Percentiles rank a stretch among this genome's conserved stretches.
These are phyloP conservation scores for Tiaroga cobitis DNA, from an alignment of 2,797 vertebrate species.

Conservation along the genomic window DNA sequence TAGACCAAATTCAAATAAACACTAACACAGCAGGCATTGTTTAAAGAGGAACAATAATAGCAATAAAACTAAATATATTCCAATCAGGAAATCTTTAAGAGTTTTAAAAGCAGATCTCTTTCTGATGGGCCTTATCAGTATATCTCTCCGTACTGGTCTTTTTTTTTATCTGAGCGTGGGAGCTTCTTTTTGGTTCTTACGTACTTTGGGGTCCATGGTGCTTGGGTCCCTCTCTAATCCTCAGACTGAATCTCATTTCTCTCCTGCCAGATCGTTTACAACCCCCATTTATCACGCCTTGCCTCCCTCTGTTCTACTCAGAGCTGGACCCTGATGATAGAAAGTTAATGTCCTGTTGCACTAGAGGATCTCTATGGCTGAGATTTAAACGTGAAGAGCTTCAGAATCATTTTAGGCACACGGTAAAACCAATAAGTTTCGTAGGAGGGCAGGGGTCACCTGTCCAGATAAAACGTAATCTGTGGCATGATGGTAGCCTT, in stretches of 20 bases:
- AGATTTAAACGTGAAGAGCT: constrained; percentile 31
- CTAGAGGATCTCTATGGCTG: constrained; percentile 31
- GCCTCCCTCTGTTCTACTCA: constrained; percentile 25
- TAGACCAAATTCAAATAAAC: not conserved
- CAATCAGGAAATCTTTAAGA: constrained; percentile 3
- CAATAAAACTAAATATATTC: not conserved
- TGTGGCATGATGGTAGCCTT: not conserved
- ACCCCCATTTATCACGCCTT: constrained; percentile 56
- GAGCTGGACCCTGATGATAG: constrained; percentile 42
- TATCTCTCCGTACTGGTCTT: not conserved
- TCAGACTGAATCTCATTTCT: constrained; percentile 50
- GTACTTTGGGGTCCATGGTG: constrained; percentile 9
- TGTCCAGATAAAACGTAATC: constrained; percentile 11
- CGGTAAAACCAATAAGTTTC: not conserved
- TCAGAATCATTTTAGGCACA: constrained; percentile 2
- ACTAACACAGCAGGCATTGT: not conserved
- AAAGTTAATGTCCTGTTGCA: constrained; percentile 48
- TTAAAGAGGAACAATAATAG: not conserved
- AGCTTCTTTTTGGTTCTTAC: constrained; percentile 36
- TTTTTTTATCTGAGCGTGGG: constrained; percentile 22
- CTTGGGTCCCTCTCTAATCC: constrained; percentile 46
- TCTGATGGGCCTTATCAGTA: not conserved
- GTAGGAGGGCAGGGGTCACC: not conserved
- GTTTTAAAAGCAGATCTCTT: constrained; percentile 16
- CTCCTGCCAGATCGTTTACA: constrained; percentile 50